Evolutionary conservation across 2,888 invertebrate genomes (phyloP).

Genomic region (Notodonta ziczac): DNA sequence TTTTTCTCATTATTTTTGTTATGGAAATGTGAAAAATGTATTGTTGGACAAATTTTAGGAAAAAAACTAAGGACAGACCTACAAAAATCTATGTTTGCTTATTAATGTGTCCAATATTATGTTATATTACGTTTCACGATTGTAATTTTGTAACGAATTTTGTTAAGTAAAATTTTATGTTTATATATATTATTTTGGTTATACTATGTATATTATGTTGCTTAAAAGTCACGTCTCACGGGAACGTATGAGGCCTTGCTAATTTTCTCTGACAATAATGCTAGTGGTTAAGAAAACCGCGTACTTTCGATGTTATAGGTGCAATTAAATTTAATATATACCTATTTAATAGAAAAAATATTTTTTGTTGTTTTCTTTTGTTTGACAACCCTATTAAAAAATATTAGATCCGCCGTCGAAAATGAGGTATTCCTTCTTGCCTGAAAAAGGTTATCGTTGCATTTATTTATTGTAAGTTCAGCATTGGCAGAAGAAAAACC

Average conservation of each 20-base stretch:
- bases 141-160: constrained; percentile 21
- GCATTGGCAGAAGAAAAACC: neutral
- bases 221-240: constrained; percentile 42
- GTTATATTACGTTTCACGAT: constrained; percentile 6
- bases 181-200: constrained; percentile 29
- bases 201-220: constrained; percentile 47
- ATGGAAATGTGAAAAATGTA: constrained; percentile 14
- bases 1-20: constrained; percentile 34
- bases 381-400: neutral
- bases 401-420: no score
- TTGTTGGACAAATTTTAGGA: neutral
- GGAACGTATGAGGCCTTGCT: constrained; percentile 58
- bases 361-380: neutral
- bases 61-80: neutral
- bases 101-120: constrained; percentile 11
- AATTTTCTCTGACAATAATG: constrained; percentile 66
- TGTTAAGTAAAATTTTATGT: constrained; percentile 22
- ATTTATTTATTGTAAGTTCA: no score
- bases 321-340: constrained; percentile 82
- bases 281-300: constrained; percentile 52
- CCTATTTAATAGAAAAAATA: constrained; percentile 74
- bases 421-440: no score
- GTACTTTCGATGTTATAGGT: constrained; percentile 74
- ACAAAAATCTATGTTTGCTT: neutral
- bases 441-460: no score